Evolutionary conservation across 1,140 invertebrate genomes (phyloP), one percentile per base, ranked within the genome.

Genomic region (Arctopsyche grandis): DNA sequence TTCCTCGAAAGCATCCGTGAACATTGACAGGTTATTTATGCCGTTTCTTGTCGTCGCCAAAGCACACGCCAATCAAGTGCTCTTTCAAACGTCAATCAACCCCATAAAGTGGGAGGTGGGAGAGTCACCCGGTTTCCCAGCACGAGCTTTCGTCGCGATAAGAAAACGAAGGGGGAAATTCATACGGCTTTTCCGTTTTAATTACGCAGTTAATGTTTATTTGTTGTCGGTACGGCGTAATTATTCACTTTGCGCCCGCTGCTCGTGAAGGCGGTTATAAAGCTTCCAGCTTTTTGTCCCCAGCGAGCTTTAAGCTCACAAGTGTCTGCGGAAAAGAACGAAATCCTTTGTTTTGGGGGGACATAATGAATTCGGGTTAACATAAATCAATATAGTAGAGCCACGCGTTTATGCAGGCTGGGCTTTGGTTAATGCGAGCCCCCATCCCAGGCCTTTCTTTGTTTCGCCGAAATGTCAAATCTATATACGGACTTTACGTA

Each of bases 341-440:
- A 21, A 71, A 46, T 44, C 69, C 69, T 71, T 71, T 71, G 69
- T 71, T 69, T 71, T 46, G 19, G 14, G 69, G 19, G 14, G 69
- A 71, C 38, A 46, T 71, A 71, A 71, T 71, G 69, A 48, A 71
- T 71, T 44, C 69, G 69, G 69, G 69, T 46, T 71, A 71, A 69
- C 66, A 21, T 69, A 69, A 46, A 71, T 71, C 69, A 46, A 71
- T 71, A 71, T 71, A 19, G 9, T 12, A 21, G 56, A n/a, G 48
- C 16, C 12, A 5, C 16, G 16, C 12, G 16, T 52, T 14, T 52
- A 52, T 52, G 48, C 16, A 52, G 12, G 48, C 16, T 5, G 14
- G 56, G 16, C 7, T 60, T 38, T 38, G 7, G 1, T 38, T 38
- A 38, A 38, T 38, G 29, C 29, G 29, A 1, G 29, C 29, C 29